These are phyloP conservation scores for Drosophila nannoptera DNA, from an alignment of 1,140 invertebrate species.

Conservation along the genomic window DNA sequence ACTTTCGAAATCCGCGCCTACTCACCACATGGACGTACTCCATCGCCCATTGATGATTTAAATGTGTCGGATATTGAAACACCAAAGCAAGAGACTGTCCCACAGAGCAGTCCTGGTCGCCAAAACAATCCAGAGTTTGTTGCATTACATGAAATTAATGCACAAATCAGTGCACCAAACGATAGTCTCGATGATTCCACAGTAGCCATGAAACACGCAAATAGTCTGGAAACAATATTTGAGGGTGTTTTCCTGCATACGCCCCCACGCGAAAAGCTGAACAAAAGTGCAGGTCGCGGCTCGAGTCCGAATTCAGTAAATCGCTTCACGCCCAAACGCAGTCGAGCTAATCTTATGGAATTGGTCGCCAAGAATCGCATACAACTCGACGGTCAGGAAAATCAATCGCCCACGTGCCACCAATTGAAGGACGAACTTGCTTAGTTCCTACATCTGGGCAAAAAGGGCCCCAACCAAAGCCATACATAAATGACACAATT, in stretches of 20 bases:
- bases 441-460: slow-evolving; percentile 16
- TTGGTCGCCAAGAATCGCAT: slow-evolving; percentile 64
- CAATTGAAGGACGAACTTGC: slow-evolving; percentile 36
- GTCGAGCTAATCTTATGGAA: slow-evolving; percentile 64
- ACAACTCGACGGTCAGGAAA: slow-evolving; percentile 54
- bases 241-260: slow-evolving; percentile 75
- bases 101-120: slow-evolving; percentile 24
- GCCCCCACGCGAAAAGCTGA: slow-evolving; percentile 60
- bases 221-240: slow-evolving; percentile 73
- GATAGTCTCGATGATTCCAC: slow-evolving; percentile 48
- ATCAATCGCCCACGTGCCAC: slow-evolving; percentile 48
- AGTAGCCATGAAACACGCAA: slow-evolving; percentile 34
- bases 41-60: slow-evolving; percentile 71
- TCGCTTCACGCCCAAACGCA: slow-evolving; percentile 56
- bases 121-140: slow-evolving; percentile 68
- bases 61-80: slow-evolving; percentile 50
- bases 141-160: slow-evolving; percentile 71
- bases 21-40: slow-evolving; percentile 69
- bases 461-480: slow-evolving; percentile 40
- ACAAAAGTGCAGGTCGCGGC: slow-evolving; percentile 24
- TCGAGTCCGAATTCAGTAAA: slow-evolving; percentile 18
- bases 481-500: slow-evolving; percentile 28
- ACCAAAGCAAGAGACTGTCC: slow-evolving; percentile 36
- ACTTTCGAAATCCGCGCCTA: slow-evolving; percentile 69
- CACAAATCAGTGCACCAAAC: slow-evolving; percentile 71